Base-by-base conservation (phyloP, 2,888 invertebrate genomes). In the Ischnura elegans region DNA sequence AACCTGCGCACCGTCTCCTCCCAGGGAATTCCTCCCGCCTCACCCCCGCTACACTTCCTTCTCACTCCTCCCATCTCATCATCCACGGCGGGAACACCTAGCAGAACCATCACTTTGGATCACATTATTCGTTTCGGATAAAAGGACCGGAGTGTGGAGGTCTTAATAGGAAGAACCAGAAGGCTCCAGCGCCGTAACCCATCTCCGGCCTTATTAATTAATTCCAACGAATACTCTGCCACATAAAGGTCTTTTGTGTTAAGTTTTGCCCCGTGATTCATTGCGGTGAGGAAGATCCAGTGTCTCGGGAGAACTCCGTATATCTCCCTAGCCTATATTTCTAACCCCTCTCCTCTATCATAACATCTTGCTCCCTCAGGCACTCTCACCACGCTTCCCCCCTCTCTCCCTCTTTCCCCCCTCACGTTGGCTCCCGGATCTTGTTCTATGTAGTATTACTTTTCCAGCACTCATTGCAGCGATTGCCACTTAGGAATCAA, bases 201-300 rank as follows among this genome's bases (percentile, higher is more conserved):
- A 90, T 90, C 90, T 90, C 90, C 90, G 90, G 90, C 90, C 90
- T 90, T 90, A 90, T 90, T 90, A 90, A 90, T 90, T 90, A 90
- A 90, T 90, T 90, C 90, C 90, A 66, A 90, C 90, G 90, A 90
- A 90, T 90, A 90, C 90, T 61, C 90, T 90, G 90, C 90, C 90
- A 90, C 90, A 90, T 90, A 90, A 90, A 90, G 90, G 90, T 90
- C 90, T 90, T 90, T 90, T 90, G 90, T 90, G 90, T 61, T 90
- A 90, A 90, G 90, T 90, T 90, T 90, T 90, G 90, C 61, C 90
- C 90, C 90, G 90, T 90, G 90, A 90, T 90, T 90, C 90, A 90
- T 90, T 90, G 90, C 90, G 90, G 90, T 90, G 36, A 61, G 61
- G 90, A 90, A 90, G 90, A 90, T 90, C 90, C 61, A 55, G 90